Percentiles rank a stretch among this genome's conserved stretches.
These are phyloP conservation scores for Pseudopodoces humilis DNA, from an alignment of 2,113 vertebrate genomes.

Conservation along the genomic window DNA sequence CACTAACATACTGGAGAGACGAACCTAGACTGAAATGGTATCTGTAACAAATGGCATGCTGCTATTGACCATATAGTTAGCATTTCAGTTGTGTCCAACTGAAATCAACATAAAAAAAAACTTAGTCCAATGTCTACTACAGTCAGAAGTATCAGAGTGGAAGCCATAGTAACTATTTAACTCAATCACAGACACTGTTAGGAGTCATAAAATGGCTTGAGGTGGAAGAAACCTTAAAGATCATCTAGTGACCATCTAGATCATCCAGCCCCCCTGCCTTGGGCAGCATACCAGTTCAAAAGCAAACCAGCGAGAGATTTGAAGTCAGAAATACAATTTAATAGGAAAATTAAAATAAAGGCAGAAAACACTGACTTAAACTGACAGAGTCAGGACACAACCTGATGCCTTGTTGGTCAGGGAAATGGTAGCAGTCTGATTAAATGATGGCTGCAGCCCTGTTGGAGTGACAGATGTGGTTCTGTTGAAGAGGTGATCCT, in stretches of 20 bases:
- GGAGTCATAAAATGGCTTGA: not conserved
- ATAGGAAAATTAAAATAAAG: not conserved
- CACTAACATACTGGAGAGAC: not conserved
- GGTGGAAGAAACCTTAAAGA: not conserved
- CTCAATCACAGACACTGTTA: not conserved
- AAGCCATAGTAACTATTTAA: not conserved
- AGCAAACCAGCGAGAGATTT: not conserved
- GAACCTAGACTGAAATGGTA: not conserved
- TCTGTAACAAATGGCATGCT: not conserved
- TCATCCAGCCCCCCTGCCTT: not conserved
- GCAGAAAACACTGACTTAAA: not conserved
- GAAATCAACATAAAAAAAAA: not conserved
- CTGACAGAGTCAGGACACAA: not conserved
- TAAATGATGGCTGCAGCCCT: not conserved
- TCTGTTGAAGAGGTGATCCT: not conserved
- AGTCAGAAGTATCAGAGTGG: not conserved
- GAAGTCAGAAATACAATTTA: not conserved
- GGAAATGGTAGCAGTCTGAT: not conserved
- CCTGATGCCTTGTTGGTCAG: not conserved
- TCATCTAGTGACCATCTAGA: not conserved
- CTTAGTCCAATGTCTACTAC: not conserved
- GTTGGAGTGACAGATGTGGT: not conserved
- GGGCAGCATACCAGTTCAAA: not conserved
- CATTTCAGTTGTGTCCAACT: not conserved
- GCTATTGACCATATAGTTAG: accelerated